These are phyloP conservation scores for Vollenhovia emeryi DNA, from an alignment of 1,140 invertebrate genomes.

Conservation along the genomic window DNA sequence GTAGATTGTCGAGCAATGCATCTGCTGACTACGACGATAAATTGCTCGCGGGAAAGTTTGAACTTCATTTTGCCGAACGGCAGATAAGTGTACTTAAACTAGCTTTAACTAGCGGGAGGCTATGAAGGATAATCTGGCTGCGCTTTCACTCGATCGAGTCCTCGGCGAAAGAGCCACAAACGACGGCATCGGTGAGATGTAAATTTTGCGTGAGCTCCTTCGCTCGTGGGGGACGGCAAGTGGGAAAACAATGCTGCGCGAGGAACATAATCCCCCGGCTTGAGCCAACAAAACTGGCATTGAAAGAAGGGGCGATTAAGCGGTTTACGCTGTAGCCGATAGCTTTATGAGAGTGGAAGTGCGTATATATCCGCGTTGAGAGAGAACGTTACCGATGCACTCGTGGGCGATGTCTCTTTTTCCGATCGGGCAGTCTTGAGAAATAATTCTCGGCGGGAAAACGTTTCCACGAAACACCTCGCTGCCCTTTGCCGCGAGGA, in stretches of 20 bases:
- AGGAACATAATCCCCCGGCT: constrained; percentile 61
- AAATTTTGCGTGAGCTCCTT: constrained; percentile 51
- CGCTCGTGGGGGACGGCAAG: constrained; percentile 25
- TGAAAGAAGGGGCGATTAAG: constrained; percentile 71
- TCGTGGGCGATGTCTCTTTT: background rate
- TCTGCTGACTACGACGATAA: background rate
- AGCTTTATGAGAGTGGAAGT: constrained; percentile 41
- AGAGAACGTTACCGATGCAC: background rate
- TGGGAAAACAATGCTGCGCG: constrained; percentile 59
- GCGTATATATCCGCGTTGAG: constrained; percentile 8
- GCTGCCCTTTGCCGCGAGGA: background rate
- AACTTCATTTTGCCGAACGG: background rate
- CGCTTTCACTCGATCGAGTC: constrained; percentile 29
- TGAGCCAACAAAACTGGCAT: constrained; percentile 65
- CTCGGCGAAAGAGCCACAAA: constrained; percentile 32
- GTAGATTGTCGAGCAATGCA: background rate
- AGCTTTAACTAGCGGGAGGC: too few species aligned
- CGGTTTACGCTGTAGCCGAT: constrained; percentile 60
- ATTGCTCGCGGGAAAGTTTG: background rate
- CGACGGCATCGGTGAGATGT: constrained; percentile 38
- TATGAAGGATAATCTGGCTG: constrained; percentile 34
- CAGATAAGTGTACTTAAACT: constrained; percentile 4
- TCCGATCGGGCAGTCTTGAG: background rate
- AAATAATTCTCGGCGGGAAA: background rate
- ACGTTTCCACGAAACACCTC: background rate